Evolutionary conservation across 2,888 invertebrate species (phyloP).

Genomic region (Eristalinus aeneus): DNA sequence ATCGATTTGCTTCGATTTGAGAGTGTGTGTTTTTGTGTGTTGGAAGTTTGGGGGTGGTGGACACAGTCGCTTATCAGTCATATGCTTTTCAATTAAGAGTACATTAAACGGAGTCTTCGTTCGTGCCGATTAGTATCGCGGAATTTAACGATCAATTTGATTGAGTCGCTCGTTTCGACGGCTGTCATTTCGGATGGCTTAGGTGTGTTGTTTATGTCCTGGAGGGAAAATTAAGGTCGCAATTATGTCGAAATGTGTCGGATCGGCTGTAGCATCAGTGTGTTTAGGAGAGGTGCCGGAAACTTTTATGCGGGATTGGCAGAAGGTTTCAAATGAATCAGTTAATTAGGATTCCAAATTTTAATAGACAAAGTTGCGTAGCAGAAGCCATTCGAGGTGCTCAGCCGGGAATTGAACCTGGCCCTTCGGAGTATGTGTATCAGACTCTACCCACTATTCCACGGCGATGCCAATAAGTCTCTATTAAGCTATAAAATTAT

Average conservation of each 20-base stretch:
- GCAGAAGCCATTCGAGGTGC: too few relatives aligned
- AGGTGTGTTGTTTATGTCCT: neutral
- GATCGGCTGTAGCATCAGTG: neutral
- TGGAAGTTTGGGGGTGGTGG: neutral
- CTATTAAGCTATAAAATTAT: too few relatives aligned
- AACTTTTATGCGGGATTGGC: neutral
- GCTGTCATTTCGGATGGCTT: neutral
- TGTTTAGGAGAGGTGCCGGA: neutral
- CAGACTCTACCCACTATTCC: too few relatives aligned
- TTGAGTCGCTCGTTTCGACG: neutral
- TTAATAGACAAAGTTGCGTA: too few relatives aligned
- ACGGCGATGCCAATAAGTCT: too few relatives aligned
- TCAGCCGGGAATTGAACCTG: too few relatives aligned
- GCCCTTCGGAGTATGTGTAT: too few relatives aligned
- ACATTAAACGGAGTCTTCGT: neutral
- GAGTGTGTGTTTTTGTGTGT: neutral
- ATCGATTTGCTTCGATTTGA: neutral
- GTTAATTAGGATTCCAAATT: neutral
- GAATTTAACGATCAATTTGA: neutral
- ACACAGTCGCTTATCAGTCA: neutral
- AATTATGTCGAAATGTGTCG: neutral
- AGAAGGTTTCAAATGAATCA: neutral
- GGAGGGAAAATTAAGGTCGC: neutral
- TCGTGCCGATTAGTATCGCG: neutral
- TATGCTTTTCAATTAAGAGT: conserved; percentile 11